Evolutionary conservation across 2,888 invertebrate genomes (phyloP), one percentile per base, ranked within the genome.

Genomic region (Branchellion lobata): DNA sequence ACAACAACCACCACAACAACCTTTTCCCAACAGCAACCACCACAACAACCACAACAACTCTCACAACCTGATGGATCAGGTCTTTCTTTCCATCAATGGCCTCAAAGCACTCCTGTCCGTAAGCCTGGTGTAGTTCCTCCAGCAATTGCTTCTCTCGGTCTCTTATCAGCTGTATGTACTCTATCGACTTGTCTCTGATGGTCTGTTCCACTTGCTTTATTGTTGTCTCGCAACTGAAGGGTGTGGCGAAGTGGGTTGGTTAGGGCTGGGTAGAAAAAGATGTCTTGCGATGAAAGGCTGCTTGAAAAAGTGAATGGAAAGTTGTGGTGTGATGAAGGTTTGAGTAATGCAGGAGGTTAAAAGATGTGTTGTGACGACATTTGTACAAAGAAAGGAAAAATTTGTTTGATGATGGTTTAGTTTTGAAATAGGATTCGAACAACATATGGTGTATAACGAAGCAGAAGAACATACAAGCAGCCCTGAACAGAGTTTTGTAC

Each of bases 121-220:
- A 88, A 57, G 86, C 81, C 36, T 83, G 83, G 79, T 87, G 86
- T 72, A 88, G 82, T 78, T 88, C 86, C 80, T 87, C 87, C 27
- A 87, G 84, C 29, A 88, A 83, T 76, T 84, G 82, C 79, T 87
- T 87, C 82, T 88, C 88, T 47, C 85, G 84, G 81, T 84, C 84
- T 36, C 87, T 83, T 14, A 88, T 85, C 57, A 87, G 87, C 71
- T 86, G 84, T 57, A 87, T 86, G 81, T 86, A 87, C 74, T 86
- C 85, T 29, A 86, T 85, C 36, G 87, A 86, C 0, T 86, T 84
- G 73, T 87, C 86, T 61, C 85, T 83, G 51, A 88, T 86, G 82
- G 84, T 84, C 81, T 87, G 85, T 80, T 88, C 87, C 0, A 86
- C 86, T 14, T 84, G 84, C 82, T 86, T 86, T 79, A 88, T 87